These are phyloP conservation scores for Drosophila birchii DNA, from an alignment of 2,888 invertebrate genomes.

Conservation along the genomic window DNA sequence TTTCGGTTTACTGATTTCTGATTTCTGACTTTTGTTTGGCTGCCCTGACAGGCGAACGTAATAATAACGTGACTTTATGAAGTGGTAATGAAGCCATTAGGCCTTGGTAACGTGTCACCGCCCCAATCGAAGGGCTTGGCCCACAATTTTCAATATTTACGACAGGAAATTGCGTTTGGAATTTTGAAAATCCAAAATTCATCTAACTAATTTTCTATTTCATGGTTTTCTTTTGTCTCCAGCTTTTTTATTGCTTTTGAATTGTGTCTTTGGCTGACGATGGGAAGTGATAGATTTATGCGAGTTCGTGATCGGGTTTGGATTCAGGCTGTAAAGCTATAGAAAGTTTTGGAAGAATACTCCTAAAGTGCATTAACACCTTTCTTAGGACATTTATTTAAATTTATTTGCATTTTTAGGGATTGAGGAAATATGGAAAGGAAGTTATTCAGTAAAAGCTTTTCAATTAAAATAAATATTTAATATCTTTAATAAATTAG, in stretches of 20 bases:
- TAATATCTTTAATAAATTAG: not conserved
- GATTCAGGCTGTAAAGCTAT: not conserved
- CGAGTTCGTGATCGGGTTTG: slow-evolving; percentile 57
- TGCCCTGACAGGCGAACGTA: slow-evolving; percentile 63
- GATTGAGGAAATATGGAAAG: not conserved
- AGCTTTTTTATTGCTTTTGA: slow-evolving; percentile 64
- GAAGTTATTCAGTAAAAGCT: not conserved
- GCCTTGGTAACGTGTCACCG: slow-evolving; percentile 44
- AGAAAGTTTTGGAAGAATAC: slow-evolving; percentile 21
- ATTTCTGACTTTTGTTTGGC: slow-evolving; percentile 23
- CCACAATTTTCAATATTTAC: slow-evolving; percentile 79
- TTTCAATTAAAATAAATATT: not conserved
- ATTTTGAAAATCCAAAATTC: slow-evolving; percentile 60
- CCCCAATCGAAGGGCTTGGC: slow-evolving; percentile 60
- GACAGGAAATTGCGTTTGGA: slow-evolving; percentile 82
- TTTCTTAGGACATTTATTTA: slow-evolving; percentile 11
- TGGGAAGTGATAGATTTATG: slow-evolving; percentile 75
- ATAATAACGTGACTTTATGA: slow-evolving; percentile 83
- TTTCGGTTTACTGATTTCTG: slow-evolving; percentile 12
- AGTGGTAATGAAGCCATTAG: slow-evolving; percentile 83
- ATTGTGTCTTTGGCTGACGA: slow-evolving; percentile 40
- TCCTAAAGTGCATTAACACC: not conserved
- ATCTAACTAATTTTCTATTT: slow-evolving; percentile 55
- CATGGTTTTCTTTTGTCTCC: slow-evolving; percentile 46
- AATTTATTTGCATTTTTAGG: not conserved